A percentile compares a stretch with the other conserved stretches of the same genome.
Conservation (phyloP, 2,888 invertebrate genomes). For the Tholera decimalis region DNA sequence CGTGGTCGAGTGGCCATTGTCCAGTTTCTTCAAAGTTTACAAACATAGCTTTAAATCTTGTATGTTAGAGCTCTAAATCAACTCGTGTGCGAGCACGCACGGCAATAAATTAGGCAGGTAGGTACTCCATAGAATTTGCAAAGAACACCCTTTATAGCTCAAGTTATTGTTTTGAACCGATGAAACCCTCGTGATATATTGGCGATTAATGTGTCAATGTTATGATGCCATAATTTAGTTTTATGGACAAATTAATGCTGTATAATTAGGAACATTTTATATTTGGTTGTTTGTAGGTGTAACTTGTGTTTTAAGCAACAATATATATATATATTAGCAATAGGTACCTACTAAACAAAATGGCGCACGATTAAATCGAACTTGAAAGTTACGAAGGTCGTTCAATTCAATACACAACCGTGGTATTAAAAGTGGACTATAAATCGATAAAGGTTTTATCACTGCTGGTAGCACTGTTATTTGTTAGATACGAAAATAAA, state of each 20-base stretch:
- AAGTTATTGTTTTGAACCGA: conserved; percentile 69
- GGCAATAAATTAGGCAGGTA: conserved; percentile 72
- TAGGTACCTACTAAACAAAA: conserved; percentile 53
- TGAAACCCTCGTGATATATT: conserved; percentile 55
- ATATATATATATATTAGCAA: conserved; percentile 40
- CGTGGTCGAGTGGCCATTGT: conserved; percentile 41
- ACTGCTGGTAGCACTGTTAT: conserved; percentile 27
- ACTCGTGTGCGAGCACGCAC: conserved; percentile 63
- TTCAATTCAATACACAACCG: conserved; percentile 49
- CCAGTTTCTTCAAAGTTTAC: conserved; percentile 59
- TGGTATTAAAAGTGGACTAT: conserved; percentile 44
- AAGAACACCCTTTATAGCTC: conserved; percentile 57
- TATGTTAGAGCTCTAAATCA: conserved; percentile 69
- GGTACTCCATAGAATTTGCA: conserved; percentile 59
- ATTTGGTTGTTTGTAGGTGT: conserved; percentile 37
- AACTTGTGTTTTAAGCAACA: conserved; percentile 24
- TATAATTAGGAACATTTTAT: conserved; percentile 70
- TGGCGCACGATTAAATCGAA: conserved; percentile 59
- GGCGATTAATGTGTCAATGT: conserved; percentile 69
- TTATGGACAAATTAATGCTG: conserved; percentile 71
- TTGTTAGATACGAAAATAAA: conserved; percentile 41
- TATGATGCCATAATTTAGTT: conserved; percentile 70
- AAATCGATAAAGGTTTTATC: conserved; percentile 57
- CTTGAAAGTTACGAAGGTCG: conserved; percentile 65
- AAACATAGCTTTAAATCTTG: conserved; percentile 71